A percentile compares a stretch with the other conserved stretches of the same genome.
Conservation (phyloP, 2,113 vertebrate species). For the Peromyscus leucopus region DNA sequence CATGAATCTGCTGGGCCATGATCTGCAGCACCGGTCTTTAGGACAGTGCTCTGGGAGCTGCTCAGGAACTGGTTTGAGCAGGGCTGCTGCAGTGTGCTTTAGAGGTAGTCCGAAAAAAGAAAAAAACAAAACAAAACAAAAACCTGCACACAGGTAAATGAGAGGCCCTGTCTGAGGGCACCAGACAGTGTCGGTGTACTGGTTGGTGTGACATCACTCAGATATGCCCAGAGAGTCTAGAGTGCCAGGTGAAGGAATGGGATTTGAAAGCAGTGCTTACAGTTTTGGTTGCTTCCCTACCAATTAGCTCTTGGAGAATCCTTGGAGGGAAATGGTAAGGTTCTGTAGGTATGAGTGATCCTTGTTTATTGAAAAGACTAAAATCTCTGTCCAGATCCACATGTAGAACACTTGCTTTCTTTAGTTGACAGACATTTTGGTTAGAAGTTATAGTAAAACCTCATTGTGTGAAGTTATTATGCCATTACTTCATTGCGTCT, state of each 20-base stretch:
- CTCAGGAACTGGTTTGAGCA: background rate
- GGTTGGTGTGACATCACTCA: slow-evolving; percentile 47
- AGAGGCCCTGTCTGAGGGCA: background rate
- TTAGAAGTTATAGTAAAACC: slow-evolving; percentile 21
- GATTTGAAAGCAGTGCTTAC: slow-evolving; percentile 35
- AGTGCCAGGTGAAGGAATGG: slow-evolving; percentile 31
- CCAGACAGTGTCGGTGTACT: background rate
- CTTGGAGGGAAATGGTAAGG: background rate
- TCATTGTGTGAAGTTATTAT: background rate
- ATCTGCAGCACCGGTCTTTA: slow-evolving; percentile 13
- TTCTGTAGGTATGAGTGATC: background rate
- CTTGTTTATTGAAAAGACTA: slow-evolving; percentile 28
- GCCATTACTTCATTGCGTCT: background rate
- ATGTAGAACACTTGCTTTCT: slow-evolving; percentile 44
- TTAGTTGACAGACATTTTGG: slow-evolving; percentile 49
- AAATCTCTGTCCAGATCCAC: background rate
- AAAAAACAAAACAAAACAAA: too few species aligned
- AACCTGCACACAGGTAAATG: background rate
- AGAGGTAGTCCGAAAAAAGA: background rate
- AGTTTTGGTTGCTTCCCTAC: slow-evolving; percentile 57
- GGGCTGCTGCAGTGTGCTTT: background rate
- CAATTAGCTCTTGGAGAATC: slow-evolving; percentile 32
- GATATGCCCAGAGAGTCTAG: slow-evolving; percentile 35
- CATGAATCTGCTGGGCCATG: background rate
- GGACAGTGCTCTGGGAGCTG: background rate